Conservation (phyloP, 2,797 vertebrate species). For the Scomberomorus guttatus region DNA sequence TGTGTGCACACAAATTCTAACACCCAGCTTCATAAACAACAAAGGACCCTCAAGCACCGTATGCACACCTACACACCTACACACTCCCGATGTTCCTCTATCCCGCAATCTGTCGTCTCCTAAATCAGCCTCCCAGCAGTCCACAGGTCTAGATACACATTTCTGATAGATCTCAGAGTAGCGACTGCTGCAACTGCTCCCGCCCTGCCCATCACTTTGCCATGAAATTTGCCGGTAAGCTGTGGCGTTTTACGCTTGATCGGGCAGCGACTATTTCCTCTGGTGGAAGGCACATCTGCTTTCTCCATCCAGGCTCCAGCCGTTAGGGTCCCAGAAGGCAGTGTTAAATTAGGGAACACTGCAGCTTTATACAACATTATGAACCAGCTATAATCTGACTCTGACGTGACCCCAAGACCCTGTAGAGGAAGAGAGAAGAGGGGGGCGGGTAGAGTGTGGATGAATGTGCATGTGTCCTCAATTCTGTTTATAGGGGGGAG, state of each 20-base stretch:
- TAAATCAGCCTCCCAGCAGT: constrained; percentile 57
- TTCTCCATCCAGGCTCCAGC: constrained; percentile 70
- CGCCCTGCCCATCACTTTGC: constrained; percentile 48
- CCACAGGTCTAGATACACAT: constrained; percentile 45
- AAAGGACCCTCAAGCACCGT: not conserved
- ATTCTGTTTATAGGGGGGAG: constrained; percentile 50
- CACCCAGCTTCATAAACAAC: constrained; percentile 28
- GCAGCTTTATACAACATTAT: constrained; percentile 69
- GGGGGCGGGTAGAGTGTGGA: constrained; percentile 24
- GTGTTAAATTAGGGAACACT: constrained; percentile 75
- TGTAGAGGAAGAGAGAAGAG: not conserved
- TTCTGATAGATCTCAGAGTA: constrained; percentile 46
- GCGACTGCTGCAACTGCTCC: constrained; percentile 17
- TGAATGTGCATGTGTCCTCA: constrained; percentile 19
- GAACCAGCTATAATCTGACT: constrained; percentile 66
- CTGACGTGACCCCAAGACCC: constrained; percentile 66
- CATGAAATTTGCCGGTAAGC: constrained; percentile 51
- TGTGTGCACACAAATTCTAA: not conserved
- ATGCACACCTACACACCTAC: constrained; percentile 23
- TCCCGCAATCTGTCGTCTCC: constrained; percentile 39
- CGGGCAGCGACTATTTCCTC: constrained; percentile 73
- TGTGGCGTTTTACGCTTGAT: constrained; percentile 66
- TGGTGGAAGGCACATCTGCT: constrained; percentile 80
- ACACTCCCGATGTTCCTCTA: constrained; percentile 19
- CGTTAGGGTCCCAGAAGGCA: constrained; percentile 72